These are phyloP conservation scores for Lathamus discolor DNA, from an alignment of 2,113 vertebrate genomes.

Conservation along the genomic window DNA sequence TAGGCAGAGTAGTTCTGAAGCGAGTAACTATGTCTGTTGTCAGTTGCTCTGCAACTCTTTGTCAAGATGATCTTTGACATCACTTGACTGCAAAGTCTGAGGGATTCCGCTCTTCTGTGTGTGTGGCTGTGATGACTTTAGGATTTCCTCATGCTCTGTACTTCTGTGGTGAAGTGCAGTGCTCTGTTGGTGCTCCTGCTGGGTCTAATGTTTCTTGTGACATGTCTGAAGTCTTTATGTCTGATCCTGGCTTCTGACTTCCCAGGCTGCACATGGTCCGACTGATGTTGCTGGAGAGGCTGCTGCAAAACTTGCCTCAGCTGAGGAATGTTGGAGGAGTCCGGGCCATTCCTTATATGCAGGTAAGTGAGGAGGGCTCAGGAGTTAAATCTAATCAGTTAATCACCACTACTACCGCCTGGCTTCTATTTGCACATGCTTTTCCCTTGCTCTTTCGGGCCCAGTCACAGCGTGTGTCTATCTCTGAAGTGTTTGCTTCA, in stretches of 20 bases:
- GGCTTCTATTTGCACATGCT: fast-evolving
- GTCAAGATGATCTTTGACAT: not conserved
- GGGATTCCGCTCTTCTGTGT: not conserved
- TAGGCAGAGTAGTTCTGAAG: not conserved
- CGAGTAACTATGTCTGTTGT: fast-evolving
- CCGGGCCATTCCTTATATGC: conserved; percentile 98
- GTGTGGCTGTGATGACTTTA: not conserved
- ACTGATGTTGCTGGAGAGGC: conserved; percentile 93
- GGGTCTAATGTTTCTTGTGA: not conserved
- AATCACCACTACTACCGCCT: fast-evolving
- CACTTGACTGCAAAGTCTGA: fast-evolving
- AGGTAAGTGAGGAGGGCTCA: conserved; percentile 66
- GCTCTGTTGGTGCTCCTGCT: not conserved
- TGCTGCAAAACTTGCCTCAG: conserved; percentile 92
- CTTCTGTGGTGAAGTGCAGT: not conserved
- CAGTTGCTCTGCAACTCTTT: not conserved
- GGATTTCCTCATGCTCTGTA: not conserved
- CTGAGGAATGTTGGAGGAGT: conserved; percentile 93
- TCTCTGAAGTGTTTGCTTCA: not conserved
- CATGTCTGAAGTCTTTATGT: not conserved
- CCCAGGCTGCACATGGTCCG: conserved; percentile 95
- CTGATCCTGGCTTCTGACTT: not conserved
- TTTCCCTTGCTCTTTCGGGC: not conserved
- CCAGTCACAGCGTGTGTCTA: not conserved
- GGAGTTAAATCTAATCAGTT: not conserved